Percentiles rank a stretch among this genome's conserved stretches.
Evolutionary conservation across 2,888 invertebrate species (phyloP).

Genomic region (Andrena hattorfiana): DNA sequence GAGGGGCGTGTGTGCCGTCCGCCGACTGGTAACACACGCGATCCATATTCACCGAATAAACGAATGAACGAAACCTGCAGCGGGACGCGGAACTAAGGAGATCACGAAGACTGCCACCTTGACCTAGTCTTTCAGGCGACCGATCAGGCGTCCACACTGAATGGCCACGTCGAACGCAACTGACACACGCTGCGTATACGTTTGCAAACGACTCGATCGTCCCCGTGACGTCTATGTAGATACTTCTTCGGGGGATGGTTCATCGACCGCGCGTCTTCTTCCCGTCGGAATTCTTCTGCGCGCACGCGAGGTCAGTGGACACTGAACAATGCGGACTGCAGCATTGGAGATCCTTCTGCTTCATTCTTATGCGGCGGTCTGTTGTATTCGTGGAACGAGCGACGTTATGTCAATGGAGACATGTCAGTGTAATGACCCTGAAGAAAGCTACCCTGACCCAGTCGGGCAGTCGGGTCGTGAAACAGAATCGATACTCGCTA

Average conservation of each 20-base stretch:
- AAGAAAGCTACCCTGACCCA: constrained; percentile 79
- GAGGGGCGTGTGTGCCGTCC: neutral
- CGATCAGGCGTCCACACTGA: constrained; percentile 34
- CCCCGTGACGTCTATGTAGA: neutral
- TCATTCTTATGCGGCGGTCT: neutral
- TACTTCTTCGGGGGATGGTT: neutral
- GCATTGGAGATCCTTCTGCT: neutral
- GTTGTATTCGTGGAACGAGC: neutral
- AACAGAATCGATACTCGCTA: constrained; percentile 81
- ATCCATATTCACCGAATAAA: constrained; percentile 68
- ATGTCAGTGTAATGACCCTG: constrained; percentile 66
- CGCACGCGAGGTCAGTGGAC: neutral
- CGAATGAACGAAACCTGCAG: constrained; percentile 69
- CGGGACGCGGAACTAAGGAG: constrained; percentile 63
- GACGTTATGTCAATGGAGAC: constrained; percentile 49
- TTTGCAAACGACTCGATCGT: neutral
- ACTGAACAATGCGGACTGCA: neutral
- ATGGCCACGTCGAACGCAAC: constrained; percentile 2
- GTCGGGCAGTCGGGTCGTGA: constrained; percentile 78
- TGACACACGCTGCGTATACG: neutral
- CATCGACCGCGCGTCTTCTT: neutral
- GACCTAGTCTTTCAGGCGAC: constrained; percentile 73
- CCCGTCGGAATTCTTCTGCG: neutral
- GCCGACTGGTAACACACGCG: constrained; percentile 4
- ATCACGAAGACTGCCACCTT: constrained; percentile 77